Evolutionary conservation across 92 coral and sea anemone genomes (phyloP).

Genomic region (Siderastrea radians): DNA sequence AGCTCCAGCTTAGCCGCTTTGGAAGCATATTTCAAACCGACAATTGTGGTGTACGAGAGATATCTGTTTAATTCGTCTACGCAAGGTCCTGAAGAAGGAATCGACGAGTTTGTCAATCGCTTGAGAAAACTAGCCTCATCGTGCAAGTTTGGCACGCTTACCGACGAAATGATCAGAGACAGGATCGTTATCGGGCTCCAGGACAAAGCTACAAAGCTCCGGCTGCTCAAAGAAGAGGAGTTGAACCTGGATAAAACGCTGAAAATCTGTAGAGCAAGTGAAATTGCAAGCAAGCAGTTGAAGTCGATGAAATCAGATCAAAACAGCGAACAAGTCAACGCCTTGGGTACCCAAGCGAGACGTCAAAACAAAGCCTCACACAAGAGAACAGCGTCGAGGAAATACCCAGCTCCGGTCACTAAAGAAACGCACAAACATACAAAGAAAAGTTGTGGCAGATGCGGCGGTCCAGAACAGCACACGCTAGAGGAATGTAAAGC

Average conservation of each 20-base stretch:
- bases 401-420: neutral
- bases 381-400: neutral
- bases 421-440: neutral
- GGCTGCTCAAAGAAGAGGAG: conserved; percentile 46
- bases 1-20: conserved; percentile 30
- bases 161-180: conserved; percentile 36
- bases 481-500: conserved; percentile 27
- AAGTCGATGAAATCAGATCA: conserved; percentile 17
- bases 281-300: conserved; percentile 17
- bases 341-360: conserved; percentile 25
- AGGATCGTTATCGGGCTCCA: conserved; percentile 21
- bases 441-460: conserved; percentile 13
- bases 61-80: conserved; percentile 28
- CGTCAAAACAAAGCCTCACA: neutral
- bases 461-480: conserved; percentile 32
- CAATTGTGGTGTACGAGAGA: conserved; percentile 69
- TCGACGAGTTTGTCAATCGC: conserved; percentile 12
- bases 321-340: conserved; percentile 17
- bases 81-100: conserved; percentile 29
- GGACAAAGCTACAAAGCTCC: conserved; percentile 27
- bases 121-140: conserved; percentile 23
- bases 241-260: conserved; percentile 19
- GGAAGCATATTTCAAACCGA: conserved; percentile 56
- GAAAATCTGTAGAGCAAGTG: conserved; percentile 17
- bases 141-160: conserved; percentile 40